Evolutionary conservation across 1,140 invertebrate genomes (phyloP), one percentile per base, ranked within the genome.

Genomic region (Nephila pilipes): DNA sequence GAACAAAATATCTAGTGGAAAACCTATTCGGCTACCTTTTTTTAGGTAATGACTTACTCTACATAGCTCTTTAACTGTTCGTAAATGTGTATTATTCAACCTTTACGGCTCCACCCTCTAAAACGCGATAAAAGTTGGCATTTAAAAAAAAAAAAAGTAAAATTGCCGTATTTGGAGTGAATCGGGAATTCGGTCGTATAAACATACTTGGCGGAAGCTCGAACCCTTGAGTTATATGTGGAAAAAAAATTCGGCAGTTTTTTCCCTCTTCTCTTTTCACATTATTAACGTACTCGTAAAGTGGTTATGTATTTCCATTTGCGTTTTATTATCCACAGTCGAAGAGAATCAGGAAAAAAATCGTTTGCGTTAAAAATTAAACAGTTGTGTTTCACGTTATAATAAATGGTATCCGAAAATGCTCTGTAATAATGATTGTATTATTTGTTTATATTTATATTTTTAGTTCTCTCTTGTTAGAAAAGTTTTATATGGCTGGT

Each of bases 181-280:
- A 93, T 93, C 91, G 55, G 29, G 83, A 93, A 93, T 87, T 60
- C 83, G 46, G 87, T 63, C 91, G 91, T 93, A 32, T 93, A 93
- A 93, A 93, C 83, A 87, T 81, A 75, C 29, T 75, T 87, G 60
- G 85, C 65, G 91, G 91, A 93, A 93, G 85, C 83, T 75, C 58
- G 58, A 58, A 91, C 80, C 29, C 32, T 57, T 80, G 20, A 36
- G 54, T 55, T 60, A 29, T 87, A 16, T 32, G n/a, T 29, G 58
- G 14, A 57, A 89, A 85, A 89, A 65, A 75, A 75, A 12, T 57
- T 54, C 55, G 14, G 6, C 1, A 4, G 3, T 75, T 79, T 55
- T 89, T 89, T 89, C 57, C 36, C n/a, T 88, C 12, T 46, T 1
- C 12, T 10, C 46, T 46, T 46, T 46, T 46, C n/a, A 46, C 85